Evolutionary conservation across 2,888 invertebrate genomes (phyloP).

Genomic region (Diaphora mendica): DNA sequence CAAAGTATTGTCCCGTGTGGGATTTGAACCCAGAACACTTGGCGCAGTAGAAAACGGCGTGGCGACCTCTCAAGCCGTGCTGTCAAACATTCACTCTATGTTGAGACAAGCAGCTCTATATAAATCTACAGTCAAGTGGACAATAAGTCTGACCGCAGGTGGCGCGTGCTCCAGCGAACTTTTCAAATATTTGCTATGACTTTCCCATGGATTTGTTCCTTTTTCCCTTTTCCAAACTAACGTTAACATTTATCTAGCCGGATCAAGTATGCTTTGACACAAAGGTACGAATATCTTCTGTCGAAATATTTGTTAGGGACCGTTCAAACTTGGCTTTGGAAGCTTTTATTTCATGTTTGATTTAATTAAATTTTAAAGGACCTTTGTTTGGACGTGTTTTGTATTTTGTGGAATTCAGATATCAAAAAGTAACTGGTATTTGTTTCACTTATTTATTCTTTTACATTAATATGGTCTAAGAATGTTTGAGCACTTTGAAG

Average conservation of each 20-base stretch:
- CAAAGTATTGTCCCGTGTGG: too few relatives aligned
- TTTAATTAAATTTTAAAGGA: conserved; percentile 43
- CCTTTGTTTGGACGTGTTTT: conserved; percentile 21
- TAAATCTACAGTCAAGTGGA: conserved; percentile 64
- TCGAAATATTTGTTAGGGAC: conserved; percentile 68
- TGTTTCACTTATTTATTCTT: neutral
- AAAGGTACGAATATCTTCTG: conserved; percentile 69
- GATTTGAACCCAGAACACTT: too few relatives aligned
- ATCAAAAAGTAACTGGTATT: neutral
- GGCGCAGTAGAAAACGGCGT: too few relatives aligned
- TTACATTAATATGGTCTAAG: neutral
- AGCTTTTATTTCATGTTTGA: conserved; percentile 33
- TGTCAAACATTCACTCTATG: too few relatives aligned
- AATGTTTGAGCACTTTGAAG: neutral
- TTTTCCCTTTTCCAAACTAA: conserved; percentile 71
- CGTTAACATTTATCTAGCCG: conserved; percentile 80
- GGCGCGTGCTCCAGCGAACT: conserved; percentile 70
- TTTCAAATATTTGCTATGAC: conserved; percentile 84
- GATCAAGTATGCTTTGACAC: conserved; percentile 86
- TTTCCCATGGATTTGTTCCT: conserved; percentile 77
- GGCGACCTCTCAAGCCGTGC: too few relatives aligned
- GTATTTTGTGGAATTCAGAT: conserved; percentile 7
- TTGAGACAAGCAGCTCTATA: conserved; percentile 58
- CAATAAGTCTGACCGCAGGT: conserved; percentile 82
- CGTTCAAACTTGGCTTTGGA: conserved; percentile 44